phyloP scores from a whole-genome alignment of 2,888 invertebrate genomes.

The Drosophila picticornis region DNA sequence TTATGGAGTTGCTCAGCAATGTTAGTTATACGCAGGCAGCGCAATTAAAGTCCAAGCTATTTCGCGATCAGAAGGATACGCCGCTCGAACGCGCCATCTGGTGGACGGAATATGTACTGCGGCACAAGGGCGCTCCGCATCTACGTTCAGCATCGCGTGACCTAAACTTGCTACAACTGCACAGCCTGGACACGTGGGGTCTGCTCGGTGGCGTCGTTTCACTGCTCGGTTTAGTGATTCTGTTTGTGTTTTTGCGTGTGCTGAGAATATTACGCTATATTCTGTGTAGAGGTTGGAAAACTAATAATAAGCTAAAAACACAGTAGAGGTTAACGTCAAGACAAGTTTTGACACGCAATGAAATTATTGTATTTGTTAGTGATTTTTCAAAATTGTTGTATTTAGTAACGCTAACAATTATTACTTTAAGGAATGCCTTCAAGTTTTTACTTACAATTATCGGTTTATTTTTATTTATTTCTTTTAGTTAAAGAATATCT shows the following conservation, averaged over 20 bases:
- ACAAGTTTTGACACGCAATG: too few species aligned
- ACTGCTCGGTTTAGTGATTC: conserved; percentile 3
- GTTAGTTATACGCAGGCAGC: conserved; percentile 58
- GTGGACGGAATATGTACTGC: conserved; percentile 83
- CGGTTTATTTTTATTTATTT: not conserved
- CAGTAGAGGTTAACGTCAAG: conserved; percentile 25
- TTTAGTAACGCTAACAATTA: not conserved
- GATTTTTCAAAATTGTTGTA: not conserved
- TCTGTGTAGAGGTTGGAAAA: conserved; percentile 5
- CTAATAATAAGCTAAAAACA: conserved; percentile 34
- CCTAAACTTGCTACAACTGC: conserved; percentile 71
- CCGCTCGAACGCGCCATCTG: conserved; percentile 81
- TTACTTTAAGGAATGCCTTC: not conserved
- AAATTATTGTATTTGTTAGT: not conserved
- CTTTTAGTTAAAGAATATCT: not conserved
- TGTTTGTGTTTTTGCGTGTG: conserved; percentile 14
- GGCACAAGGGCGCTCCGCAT: conserved; percentile 84
- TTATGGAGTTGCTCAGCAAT: conserved; percentile 67
- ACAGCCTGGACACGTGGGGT: conserved; percentile 75
- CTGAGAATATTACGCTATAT: conserved; percentile 18
- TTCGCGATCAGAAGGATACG: conserved; percentile 79
- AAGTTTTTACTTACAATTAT: not conserved
- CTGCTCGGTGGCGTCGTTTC: conserved; percentile 36
- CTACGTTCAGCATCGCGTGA: conserved; percentile 81
- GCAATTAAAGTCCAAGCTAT: conserved; percentile 67